Conservation (phyloP, 2,113 vertebrate species). For the Sclerurus mexicanus region DNA sequence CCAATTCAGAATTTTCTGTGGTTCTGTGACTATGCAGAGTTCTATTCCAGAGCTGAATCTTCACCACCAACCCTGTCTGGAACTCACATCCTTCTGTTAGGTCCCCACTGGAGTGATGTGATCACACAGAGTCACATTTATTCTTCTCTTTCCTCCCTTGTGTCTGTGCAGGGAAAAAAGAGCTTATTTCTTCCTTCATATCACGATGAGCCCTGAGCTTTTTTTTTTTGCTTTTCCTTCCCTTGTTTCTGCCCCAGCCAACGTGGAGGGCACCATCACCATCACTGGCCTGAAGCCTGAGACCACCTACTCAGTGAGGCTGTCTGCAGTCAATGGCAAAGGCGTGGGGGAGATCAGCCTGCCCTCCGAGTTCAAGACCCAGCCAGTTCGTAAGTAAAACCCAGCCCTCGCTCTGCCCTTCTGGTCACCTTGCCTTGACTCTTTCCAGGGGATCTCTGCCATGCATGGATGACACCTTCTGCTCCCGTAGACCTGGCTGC, state of each 20-base stretch:
- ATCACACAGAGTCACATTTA: neutral
- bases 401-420: neutral
- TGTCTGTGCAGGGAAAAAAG: neutral
- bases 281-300: constrained; percentile 89
- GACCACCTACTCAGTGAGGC: constrained; percentile 84
- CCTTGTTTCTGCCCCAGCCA: constrained; percentile 54
- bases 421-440: neutral
- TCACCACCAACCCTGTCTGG: neutral
- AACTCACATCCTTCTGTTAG: neutral
- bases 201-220: neutral
- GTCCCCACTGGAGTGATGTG: neutral
- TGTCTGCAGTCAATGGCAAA: constrained; percentile 95
- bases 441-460: neutral
- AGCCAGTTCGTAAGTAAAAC: constrained; percentile 93
- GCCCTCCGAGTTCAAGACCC: constrained; percentile 85
- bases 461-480: neutral
- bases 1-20: neutral
- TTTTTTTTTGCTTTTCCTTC: neutral
- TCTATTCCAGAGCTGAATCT: neutral
- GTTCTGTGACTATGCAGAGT: neutral
- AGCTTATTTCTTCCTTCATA: neutral
- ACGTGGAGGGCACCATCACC: constrained; percentile 77
- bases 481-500: neutral
- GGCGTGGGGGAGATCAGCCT: constrained; percentile 89
- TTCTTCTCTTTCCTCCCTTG: neutral